Percentiles rank a stretch among this genome's conserved stretches.
phyloP scores from a whole-genome alignment of 2,113 vertebrate genomes.

The Nicator chloris region DNA sequence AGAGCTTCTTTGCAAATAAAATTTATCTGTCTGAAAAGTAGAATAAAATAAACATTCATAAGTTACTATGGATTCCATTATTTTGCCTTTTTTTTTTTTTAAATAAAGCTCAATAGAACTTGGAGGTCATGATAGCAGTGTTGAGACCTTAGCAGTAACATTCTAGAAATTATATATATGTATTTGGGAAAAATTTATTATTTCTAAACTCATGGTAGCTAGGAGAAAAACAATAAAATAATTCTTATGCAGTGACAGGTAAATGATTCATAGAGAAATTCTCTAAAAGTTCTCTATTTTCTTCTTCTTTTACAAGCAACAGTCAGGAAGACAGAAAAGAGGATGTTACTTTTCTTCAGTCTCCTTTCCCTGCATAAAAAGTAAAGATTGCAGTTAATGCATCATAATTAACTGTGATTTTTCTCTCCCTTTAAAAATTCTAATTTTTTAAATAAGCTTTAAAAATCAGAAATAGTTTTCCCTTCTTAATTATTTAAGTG shows the following conservation, averaged over 20 bases:
- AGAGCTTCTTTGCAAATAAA: not conserved
- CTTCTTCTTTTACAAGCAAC: not conserved
- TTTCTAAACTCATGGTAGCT: not conserved
- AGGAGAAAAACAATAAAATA: not conserved
- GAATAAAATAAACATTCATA: not conserved
- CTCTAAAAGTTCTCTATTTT: not conserved
- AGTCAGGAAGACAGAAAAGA: not conserved
- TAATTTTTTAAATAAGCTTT: not conserved
- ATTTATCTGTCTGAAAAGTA: not conserved
- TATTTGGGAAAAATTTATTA: accelerated
- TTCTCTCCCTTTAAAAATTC: not conserved
- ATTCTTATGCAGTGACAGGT: not conserved
- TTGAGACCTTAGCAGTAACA: not conserved
- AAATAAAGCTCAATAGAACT: not conserved
- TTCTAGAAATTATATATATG: not conserved
- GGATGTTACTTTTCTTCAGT: not conserved
- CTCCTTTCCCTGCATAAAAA: not conserved
- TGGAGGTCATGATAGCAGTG: not conserved
- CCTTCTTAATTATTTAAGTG: not conserved
- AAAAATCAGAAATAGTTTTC: not conserved
- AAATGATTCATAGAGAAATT: not conserved
- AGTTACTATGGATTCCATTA: not conserved
- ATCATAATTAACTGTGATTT: not conserved
- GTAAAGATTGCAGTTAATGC: not conserved
- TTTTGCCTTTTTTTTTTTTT: not conserved